phyloP scores from a whole-genome alignment of 1,140 invertebrate species.

The Drosophila lini region DNA sequence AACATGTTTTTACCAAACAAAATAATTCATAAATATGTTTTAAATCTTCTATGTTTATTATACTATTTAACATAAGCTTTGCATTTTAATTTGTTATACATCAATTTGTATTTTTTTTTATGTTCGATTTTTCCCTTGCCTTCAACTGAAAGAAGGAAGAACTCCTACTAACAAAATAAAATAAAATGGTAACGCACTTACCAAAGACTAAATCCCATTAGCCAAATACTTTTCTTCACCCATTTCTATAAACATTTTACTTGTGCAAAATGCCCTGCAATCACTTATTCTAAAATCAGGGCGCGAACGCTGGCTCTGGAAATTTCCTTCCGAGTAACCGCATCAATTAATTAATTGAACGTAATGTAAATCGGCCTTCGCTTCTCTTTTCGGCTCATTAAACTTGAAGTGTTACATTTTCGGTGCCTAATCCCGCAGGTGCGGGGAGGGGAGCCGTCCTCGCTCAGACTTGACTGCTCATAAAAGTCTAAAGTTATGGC shows the following conservation, averaged over 20 bases:
- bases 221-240: neutral
- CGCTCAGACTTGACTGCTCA: conserved; percentile 34
- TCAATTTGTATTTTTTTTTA: no score
- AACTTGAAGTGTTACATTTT: conserved; percentile 29
- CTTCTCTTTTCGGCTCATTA: conserved; percentile 43
- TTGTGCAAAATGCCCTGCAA: neutral
- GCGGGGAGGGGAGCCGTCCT: neutral
- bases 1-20: no score
- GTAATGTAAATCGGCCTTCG: conserved; percentile 2
- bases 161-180: neutral
- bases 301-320: neutral
- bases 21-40: no score
- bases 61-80: no score
- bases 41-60: no score
- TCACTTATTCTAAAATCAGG: conserved; percentile 17
- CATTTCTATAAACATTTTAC: neutral
- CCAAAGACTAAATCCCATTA: neutral
- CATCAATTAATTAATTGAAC: conserved; percentile 32
- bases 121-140: no score
- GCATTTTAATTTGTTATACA: no score
- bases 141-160: neutral
- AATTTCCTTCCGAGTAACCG: conserved; percentile 2
- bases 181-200: neutral
- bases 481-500: conserved; percentile 72
- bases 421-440: conserved; percentile 1